A percentile compares a stretch with the other conserved stretches of the same genome.
phyloP scores from a whole-genome alignment of 1,140 invertebrate species.

The Drosophila ambigua region DNA sequence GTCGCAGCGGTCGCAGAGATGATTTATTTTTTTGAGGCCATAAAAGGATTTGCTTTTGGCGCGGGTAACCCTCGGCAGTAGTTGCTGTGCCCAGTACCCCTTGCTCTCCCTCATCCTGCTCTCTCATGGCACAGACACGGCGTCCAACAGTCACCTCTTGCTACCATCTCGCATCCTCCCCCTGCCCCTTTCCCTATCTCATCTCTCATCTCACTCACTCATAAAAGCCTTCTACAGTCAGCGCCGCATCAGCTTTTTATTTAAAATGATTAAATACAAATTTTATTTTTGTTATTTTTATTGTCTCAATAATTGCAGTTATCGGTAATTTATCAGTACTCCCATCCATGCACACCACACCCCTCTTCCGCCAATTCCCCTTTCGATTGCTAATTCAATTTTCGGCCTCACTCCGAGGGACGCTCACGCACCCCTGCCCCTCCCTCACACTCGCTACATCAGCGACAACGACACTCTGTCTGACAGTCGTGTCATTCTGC shows the following conservation, averaged over 20 bases:
- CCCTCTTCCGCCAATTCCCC: constrained; percentile 11
- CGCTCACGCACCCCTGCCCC: neutral
- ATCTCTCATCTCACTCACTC: no score
- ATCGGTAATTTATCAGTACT: constrained; percentile 1
- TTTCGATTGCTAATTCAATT: constrained; percentile 76
- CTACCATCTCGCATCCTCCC: no score
- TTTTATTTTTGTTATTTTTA: no score
- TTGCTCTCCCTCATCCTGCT: neutral
- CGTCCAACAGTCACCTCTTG: no score
- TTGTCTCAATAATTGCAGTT: no score
- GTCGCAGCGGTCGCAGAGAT: constrained; percentile 32
- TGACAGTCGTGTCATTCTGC: no score
- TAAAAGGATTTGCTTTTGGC: constrained; percentile 69
- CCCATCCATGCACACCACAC: constrained; percentile 8
- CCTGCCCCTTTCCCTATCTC: no score
- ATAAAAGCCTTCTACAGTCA: constrained; percentile 60
- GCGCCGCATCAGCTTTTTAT: neutral
- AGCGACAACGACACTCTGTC: constrained; percentile 48
- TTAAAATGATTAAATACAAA: no score
- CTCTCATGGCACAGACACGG: constrained; percentile 50
- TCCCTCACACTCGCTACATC: constrained; percentile 47
- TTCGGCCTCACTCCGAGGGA: constrained; percentile 36
- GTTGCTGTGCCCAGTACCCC: constrained; percentile 4
- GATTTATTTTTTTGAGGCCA: constrained; percentile 74
- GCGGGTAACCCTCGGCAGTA: constrained; percentile 20